phyloP scores from a whole-genome alignment of 1,140 invertebrate genomes.

The Drosophila tropicalis region DNA sequence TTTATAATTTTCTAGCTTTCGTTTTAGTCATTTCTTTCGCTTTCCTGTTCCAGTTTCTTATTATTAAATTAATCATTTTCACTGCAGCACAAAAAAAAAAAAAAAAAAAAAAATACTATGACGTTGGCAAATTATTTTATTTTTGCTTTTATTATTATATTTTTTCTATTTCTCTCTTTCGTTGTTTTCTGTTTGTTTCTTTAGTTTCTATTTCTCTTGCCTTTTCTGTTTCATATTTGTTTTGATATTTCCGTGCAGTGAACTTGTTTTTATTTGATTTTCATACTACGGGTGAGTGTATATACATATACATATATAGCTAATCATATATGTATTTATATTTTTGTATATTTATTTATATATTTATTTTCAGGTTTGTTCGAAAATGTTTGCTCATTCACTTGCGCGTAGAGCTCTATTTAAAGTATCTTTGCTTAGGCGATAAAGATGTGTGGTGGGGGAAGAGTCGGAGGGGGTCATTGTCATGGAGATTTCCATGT shows the following conservation, averaged over 20 bases:
- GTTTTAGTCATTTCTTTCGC: slow-evolving; percentile 7
- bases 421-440: slow-evolving; percentile 51
- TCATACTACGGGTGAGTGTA: slow-evolving; percentile 27
- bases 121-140: slow-evolving; percentile 56
- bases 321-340: slow-evolving; percentile 36
- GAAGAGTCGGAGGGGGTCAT: slow-evolving; percentile 48
- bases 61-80: slow-evolving; percentile 62
- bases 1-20: neutral
- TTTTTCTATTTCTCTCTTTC: slow-evolving; percentile 36
- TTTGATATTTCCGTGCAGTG: slow-evolving; percentile 73
- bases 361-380: slow-evolving; percentile 28
- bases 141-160: slow-evolving; percentile 40
- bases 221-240: slow-evolving; percentile 30
- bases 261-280: slow-evolving; percentile 77
- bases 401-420: slow-evolving; percentile 52
- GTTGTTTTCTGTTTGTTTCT: slow-evolving; percentile 31
- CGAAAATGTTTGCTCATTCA: slow-evolving; percentile 68
- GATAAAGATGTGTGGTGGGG: neutral
- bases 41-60: slow-evolving; percentile 24
- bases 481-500: slow-evolving; percentile 59
- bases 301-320: slow-evolving; percentile 41
- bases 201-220: slow-evolving; percentile 33
- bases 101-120: slow-evolving; percentile 38
- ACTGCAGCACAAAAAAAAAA: slow-evolving; percentile 7
- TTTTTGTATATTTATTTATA: slow-evolving; percentile 48